A percentile compares a stretch with the other conserved stretches of the same genome.
These are phyloP conservation scores for Tetropium fuscum DNA, from an alignment of 2,888 invertebrate species.

Conservation along the genomic window DNA sequence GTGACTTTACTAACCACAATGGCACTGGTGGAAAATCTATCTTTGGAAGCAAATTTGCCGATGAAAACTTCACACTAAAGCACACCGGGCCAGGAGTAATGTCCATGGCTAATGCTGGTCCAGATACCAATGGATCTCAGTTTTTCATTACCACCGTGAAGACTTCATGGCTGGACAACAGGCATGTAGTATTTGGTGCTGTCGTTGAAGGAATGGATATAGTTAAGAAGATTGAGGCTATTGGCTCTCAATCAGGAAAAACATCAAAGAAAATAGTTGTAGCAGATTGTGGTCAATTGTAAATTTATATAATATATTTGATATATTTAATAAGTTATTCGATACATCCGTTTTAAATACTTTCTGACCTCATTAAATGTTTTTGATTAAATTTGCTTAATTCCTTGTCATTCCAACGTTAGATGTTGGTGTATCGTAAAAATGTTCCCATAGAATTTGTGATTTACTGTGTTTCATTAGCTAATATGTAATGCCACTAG, in stretches of 20 bases:
- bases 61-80: slow-evolving; percentile 96
- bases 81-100: slow-evolving; percentile 93
- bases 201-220: slow-evolving; percentile 94
- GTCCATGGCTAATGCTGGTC: slow-evolving; percentile 98
- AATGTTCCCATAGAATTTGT: slow-evolving; percentile 51
- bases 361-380: slow-evolving; percentile 28
- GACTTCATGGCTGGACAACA: slow-evolving; percentile 93
- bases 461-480: slow-evolving; percentile 46
- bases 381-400: slow-evolving; percentile 38
- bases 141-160: slow-evolving; percentile 96
- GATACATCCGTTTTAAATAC: slow-evolving; percentile 41
- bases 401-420: slow-evolving; percentile 51
- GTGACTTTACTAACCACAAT: slow-evolving; percentile 95
- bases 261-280: slow-evolving; percentile 85
- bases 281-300: slow-evolving; percentile 86
- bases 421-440: slow-evolving; percentile 52
- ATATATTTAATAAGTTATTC: slow-evolving; percentile 32
- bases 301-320: slow-evolving; percentile 43
- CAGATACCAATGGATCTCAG: slow-evolving; percentile 96
- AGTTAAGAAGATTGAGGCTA: slow-evolving; percentile 85
- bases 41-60: slow-evolving; percentile 95
- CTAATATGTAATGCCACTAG: slow-evolving; percentile 48
- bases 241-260: slow-evolving; percentile 87
- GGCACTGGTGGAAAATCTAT: slow-evolving; percentile 98
- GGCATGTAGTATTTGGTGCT: slow-evolving; percentile 94